A percentile compares a stretch with the other conserved stretches of the same genome.
Conservation (phyloP, 2,113 vertebrate species). For the Ailuropoda melanoleuca region DNA sequence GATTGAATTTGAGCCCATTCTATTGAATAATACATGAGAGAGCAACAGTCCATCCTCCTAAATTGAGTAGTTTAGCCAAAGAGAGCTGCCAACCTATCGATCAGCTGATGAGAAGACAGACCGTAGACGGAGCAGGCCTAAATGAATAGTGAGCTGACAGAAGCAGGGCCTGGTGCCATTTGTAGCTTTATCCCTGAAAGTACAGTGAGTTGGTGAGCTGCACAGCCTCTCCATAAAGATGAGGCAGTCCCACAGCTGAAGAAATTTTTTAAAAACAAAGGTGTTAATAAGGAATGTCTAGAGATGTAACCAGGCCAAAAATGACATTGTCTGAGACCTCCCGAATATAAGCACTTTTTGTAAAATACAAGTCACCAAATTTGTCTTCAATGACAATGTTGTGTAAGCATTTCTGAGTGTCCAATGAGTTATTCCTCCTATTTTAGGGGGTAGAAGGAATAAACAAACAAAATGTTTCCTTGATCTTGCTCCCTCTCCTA, state of each 20-base stretch:
- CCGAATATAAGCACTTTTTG: not conserved
- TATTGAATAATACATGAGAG: conserved; percentile 72
- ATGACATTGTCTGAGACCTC: not conserved
- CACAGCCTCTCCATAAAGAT: not conserved
- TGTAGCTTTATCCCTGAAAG: not conserved
- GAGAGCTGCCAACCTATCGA: conserved; percentile 50
- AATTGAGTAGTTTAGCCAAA: conserved; percentile 70
- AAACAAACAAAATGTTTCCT: not conserved
- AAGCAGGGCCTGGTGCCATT: not conserved
- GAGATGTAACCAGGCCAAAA: not conserved
- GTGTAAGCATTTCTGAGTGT: not conserved
- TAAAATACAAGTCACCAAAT: not conserved
- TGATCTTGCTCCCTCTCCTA: not conserved
- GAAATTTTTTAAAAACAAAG: not conserved
- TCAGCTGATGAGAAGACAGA: conserved; percentile 54
- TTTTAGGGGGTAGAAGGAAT: not conserved
- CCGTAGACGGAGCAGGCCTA: not conserved
- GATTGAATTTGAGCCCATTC: conserved; percentile 27
- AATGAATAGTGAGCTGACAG: conserved; percentile 44
- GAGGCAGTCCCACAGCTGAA: not conserved
- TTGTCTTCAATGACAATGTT: not conserved
- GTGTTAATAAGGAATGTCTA: not conserved
- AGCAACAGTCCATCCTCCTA: conserved; percentile 50
- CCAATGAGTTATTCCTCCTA: not conserved
- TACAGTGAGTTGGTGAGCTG: not conserved